Percentiles rank a stretch among this genome's conserved stretches.
These are phyloP conservation scores for Pseudomyrmex sp. DNA, from an alignment of 1,140 invertebrate species.

Conservation along the genomic window DNA sequence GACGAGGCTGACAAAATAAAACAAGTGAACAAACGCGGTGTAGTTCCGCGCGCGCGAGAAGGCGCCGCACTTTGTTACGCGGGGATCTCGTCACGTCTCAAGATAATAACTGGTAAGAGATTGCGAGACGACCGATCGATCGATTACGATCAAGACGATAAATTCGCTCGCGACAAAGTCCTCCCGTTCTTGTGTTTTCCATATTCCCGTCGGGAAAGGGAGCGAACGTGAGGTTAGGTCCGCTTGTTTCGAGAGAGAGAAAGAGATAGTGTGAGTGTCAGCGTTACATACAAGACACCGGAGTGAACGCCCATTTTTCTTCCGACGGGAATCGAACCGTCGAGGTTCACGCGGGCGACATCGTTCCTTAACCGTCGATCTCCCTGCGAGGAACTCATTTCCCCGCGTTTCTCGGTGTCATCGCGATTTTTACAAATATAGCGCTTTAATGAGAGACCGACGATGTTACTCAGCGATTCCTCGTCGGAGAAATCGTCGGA, in stretches of 20 bases:
- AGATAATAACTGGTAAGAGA: not conserved
- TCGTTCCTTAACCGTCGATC: no score
- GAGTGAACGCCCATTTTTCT: conserved; percentile 84
- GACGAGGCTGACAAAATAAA: conserved; percentile 58
- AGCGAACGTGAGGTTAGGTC: conserved; percentile 72
- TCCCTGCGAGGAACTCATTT: no score
- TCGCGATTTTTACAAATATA: no score
- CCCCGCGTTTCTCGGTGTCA: no score
- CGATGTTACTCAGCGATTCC: no score
- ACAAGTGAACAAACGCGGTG: conserved; percentile 32
- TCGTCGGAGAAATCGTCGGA: no score
- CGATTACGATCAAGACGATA: not conserved
- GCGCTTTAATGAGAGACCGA: no score
- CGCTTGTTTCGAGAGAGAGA: conserved; percentile 45
- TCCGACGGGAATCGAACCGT: conserved; percentile 18
- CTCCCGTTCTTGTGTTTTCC: not conserved
- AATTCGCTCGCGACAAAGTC: no score
- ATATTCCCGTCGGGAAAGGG: not conserved
- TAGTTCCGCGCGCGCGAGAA: conserved; percentile 25
- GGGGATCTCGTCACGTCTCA: not conserved
- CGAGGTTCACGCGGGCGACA: not conserved
- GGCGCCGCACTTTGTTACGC: not conserved
- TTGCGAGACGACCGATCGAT: not conserved
- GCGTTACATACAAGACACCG: conserved; percentile 68
- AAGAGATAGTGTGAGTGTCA: no score